Evolutionary conservation across 2,113 vertebrate species (phyloP).

Genomic region (Malurus melanocephalus): DNA sequence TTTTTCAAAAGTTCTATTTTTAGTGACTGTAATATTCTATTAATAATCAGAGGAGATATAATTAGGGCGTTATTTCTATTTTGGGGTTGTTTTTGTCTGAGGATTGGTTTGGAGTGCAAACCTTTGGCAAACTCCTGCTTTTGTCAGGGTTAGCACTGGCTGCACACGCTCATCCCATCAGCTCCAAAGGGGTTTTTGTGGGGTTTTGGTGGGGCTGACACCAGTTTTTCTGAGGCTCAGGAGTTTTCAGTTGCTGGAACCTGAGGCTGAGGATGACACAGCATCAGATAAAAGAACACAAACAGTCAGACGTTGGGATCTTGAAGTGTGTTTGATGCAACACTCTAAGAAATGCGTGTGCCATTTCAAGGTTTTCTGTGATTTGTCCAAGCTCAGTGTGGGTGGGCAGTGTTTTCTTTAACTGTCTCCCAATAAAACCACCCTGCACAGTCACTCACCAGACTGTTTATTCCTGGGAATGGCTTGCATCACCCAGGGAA

Average conservation of each 20-base stretch:
- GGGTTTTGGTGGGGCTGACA: background rate
- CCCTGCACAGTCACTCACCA: background rate
- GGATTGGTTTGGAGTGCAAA: slow-evolving; percentile 8
- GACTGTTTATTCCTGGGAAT: slow-evolving; percentile 19
- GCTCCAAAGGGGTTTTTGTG: background rate
- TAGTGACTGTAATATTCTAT: slow-evolving; percentile 2
- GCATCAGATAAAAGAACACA: background rate
- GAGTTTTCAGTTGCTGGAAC: slow-evolving; percentile 2
- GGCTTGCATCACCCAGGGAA: slow-evolving; percentile 36
- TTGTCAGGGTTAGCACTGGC: background rate
- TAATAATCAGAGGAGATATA: slow-evolving; percentile 13
- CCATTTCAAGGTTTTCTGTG: background rate
- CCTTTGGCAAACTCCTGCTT: background rate
- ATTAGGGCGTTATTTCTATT: slow-evolving; percentile 32
- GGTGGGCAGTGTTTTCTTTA: slow-evolving; percentile 18
- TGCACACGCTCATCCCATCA: background rate
- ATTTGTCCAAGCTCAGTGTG: background rate
- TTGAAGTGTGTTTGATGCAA: background rate
- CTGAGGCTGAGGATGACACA: background rate
- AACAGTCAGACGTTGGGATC: background rate
- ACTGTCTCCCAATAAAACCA: slow-evolving; percentile 13
- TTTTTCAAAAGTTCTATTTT: background rate
- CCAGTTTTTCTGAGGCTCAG: background rate
- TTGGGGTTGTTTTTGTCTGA: slow-evolving; percentile 34
- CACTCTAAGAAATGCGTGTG: background rate